Evolutionary conservation across 1,140 invertebrate genomes (phyloP).

Genomic region (Pogonognathellus flavescens): DNA sequence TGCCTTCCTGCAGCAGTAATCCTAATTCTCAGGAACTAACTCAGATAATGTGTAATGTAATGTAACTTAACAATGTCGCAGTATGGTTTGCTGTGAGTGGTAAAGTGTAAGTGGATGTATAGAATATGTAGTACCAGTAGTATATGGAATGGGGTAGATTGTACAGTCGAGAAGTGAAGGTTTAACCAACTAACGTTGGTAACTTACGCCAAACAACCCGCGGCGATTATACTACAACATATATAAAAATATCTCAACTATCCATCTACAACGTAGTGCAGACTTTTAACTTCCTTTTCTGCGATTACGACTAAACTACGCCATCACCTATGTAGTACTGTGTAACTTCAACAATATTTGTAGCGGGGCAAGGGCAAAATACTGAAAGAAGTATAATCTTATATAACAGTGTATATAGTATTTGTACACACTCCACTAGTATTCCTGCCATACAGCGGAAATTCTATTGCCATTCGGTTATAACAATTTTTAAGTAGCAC

Average conservation of each 20-base stretch:
- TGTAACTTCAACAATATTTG: too few species aligned
- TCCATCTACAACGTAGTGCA: background rate
- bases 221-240: constrained; percentile 21
- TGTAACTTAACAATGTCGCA: constrained; percentile 2
- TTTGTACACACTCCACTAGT: too few species aligned
- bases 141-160: background rate
- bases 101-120: background rate
- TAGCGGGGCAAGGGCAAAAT: too few species aligned
- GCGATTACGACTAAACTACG: background rate
- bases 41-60: constrained; percentile 23
- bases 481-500: constrained; percentile 11
- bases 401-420: too few species aligned
- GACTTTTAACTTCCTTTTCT: background rate
- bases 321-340: too few species aligned
- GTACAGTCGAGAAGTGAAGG: constrained; percentile 11
- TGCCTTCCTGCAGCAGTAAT: constrained; percentile 14
- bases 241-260: constrained; percentile 32
- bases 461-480: background rate
- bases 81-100: too few species aligned
- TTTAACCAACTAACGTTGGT: background rate
- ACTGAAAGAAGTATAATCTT: too few species aligned
- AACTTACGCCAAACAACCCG: constrained; percentile 2
- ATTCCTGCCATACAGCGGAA: too few species aligned
- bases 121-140: background rate
- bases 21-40: background rate